Evolutionary conservation across 2,113 vertebrate genomes (phyloP).

Genomic region (Martes martes): DNA sequence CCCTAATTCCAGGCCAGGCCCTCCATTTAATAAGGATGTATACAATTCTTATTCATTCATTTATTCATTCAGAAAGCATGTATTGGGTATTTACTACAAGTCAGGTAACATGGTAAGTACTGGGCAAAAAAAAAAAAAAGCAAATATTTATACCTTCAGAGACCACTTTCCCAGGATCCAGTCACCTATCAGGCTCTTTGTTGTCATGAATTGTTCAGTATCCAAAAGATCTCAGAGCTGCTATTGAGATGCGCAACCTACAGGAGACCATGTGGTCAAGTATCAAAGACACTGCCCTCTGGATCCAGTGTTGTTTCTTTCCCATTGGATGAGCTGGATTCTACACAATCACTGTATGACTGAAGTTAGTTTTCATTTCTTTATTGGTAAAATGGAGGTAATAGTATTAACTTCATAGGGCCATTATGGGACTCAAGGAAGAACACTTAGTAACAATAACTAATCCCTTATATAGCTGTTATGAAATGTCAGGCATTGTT

Average conservation of each 20-base stretch:
- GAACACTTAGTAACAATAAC: not conserved
- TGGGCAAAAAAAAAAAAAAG: not conserved
- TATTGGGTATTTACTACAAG: not conserved
- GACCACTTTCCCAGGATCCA: not conserved
- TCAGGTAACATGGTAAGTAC: not conserved
- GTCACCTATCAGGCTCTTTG: not conserved
- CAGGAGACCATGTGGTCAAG: not conserved
- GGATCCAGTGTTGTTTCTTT: not conserved
- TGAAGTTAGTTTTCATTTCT: not conserved
- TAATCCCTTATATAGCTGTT: not conserved
- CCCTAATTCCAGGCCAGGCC: not conserved
- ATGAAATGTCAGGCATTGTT: not conserved
- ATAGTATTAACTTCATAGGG: not conserved
- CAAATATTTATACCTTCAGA: not conserved
- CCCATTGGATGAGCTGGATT: not conserved
- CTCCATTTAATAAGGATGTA: not conserved
- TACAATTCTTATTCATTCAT: not conserved
- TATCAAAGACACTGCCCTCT: not conserved
- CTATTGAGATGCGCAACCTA: not conserved
- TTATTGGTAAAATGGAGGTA: not conserved
- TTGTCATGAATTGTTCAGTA: not conserved
- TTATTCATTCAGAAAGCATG: not conserved
- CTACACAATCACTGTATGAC: not conserved
- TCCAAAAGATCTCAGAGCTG: not conserved
- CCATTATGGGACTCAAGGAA: not conserved